These are phyloP conservation scores for Champsocephalus gunnari DNA, from an alignment of 2,797 vertebrate genomes.

Conservation along the genomic window DNA sequence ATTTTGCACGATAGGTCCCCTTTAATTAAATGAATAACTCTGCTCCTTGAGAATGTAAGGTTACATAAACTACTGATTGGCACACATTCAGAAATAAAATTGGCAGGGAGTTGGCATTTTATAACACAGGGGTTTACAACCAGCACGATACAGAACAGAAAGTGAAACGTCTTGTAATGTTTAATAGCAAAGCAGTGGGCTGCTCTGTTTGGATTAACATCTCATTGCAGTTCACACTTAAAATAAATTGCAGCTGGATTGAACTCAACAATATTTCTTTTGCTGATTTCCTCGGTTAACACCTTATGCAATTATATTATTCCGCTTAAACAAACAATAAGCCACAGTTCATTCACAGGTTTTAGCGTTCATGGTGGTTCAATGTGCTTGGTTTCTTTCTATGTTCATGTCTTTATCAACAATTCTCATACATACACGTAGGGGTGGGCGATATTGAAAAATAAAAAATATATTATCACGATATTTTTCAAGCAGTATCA, in stretches of 20 bases:
- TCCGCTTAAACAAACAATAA: constrained; percentile 4
- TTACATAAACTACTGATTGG: background rate
- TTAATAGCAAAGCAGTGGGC: constrained; percentile 21
- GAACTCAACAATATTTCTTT: constrained; percentile 15
- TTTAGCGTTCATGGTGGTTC: constrained; percentile 5
- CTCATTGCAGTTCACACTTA: constrained; percentile 26
- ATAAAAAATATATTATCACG: too few relatives aligned
- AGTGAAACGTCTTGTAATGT: constrained; percentile 1
- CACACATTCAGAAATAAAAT: background rate
- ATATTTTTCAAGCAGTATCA: too few relatives aligned
- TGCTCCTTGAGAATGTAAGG: background rate
- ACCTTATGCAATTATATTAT: constrained; percentile 12
- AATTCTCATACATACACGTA: constrained; percentile 13
- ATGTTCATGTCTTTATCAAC: background rate
- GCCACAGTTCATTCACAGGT: background rate
- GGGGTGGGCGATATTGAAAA: too few relatives aligned
- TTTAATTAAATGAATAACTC: too few relatives aligned
- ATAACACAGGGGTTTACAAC: background rate
- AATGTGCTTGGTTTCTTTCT: background rate
- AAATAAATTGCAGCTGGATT: constrained; percentile 8
- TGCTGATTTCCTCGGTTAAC: background rate
- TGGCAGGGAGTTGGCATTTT: constrained; percentile 1
- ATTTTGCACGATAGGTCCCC: too few relatives aligned
- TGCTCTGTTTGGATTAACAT: constrained; percentile 11
- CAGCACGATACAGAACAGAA: constrained; percentile 6